phyloP scores from a whole-genome alignment of 1,140 invertebrate species.

The Tetraneura akinire region DNA sequence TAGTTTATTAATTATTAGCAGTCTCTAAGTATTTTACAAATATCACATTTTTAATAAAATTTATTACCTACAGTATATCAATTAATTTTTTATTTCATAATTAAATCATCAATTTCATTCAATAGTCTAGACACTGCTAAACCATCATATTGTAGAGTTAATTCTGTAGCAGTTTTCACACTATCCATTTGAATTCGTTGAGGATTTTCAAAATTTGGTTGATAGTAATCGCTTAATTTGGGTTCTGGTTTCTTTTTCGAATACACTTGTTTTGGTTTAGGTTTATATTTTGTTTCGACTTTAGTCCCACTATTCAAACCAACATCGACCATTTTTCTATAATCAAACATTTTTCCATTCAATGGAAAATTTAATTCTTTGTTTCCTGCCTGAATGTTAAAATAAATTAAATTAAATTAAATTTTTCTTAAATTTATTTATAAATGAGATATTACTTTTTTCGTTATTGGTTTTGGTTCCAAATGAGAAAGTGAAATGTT shows the following conservation, averaged over 20 bases:
- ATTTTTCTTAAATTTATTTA: too few species aligned
- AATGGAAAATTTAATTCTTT: conserved; percentile 26
- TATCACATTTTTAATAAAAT: not conserved
- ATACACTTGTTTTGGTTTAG: not conserved
- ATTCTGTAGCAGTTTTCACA: not conserved
- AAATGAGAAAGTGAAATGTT: not conserved
- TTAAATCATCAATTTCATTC: conserved; percentile 26
- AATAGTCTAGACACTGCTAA: conserved; percentile 6
- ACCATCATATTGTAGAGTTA: conserved; percentile 36
- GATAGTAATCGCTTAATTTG: conserved; percentile 36
- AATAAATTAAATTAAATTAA: not conserved
- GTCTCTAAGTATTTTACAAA: not conserved
- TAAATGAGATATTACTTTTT: not conserved
- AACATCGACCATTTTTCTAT: conserved; percentile 19
- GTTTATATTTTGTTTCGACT: not conserved
- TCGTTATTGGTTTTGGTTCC: not conserved
- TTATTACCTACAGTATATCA: not conserved
- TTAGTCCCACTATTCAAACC: not conserved
- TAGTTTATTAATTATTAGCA: too few species aligned
- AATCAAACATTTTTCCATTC: not conserved
- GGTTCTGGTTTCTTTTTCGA: conserved; percentile 14
- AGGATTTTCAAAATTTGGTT: conserved; percentile 10
- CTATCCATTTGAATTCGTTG: conserved; percentile 3
- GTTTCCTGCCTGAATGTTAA: not conserved
- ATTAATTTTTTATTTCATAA: conserved; percentile 1